phyloP scores from a whole-genome alignment of 2,888 invertebrate species.

The Sarcophaga caerulescens region DNA sequence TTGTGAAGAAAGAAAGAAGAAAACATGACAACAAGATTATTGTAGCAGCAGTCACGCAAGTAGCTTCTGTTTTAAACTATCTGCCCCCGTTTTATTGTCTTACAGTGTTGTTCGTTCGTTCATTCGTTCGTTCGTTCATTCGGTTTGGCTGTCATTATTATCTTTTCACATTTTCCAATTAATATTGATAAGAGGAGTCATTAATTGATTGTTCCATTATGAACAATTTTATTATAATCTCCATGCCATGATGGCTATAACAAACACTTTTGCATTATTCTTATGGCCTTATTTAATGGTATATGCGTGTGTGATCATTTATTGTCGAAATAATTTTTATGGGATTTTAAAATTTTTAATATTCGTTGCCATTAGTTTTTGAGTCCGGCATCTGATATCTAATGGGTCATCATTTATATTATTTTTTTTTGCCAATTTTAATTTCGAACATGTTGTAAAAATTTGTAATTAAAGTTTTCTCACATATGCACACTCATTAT shows the following conservation, averaged over 20 bases:
- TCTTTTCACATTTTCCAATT: slow-evolving; percentile 59
- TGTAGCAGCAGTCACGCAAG: slow-evolving; percentile 46
- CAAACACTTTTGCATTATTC: slow-evolving; percentile 6
- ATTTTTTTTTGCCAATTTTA: too few species aligned
- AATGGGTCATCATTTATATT: too few species aligned
- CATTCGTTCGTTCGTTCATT: neutral
- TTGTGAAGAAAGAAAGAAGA: neutral
- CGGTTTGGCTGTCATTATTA: slow-evolving; percentile 30
- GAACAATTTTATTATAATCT: slow-evolving; percentile 36
- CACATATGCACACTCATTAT: too few species aligned
- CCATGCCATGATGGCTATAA: slow-evolving; percentile 7
- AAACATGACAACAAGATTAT: slow-evolving; percentile 43
- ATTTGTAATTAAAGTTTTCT: too few species aligned
- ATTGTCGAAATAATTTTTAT: slow-evolving; percentile 36
- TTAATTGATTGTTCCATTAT: slow-evolving; percentile 59
- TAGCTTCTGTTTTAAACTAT: slow-evolving; percentile 53
- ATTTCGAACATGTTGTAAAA: too few species aligned
- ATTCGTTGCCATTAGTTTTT: slow-evolving; percentile 14
- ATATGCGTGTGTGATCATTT: slow-evolving; percentile 4
- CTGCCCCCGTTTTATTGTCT: neutral
- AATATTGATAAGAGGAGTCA: slow-evolving; percentile 52
- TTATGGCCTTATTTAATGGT: neutral
- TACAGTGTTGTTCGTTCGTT: neutral
- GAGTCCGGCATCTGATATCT: too few species aligned
- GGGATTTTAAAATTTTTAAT: neutral